phyloP scores from a whole-genome alignment of 2,797 vertebrate species.

The Naso thynnoides region DNA sequence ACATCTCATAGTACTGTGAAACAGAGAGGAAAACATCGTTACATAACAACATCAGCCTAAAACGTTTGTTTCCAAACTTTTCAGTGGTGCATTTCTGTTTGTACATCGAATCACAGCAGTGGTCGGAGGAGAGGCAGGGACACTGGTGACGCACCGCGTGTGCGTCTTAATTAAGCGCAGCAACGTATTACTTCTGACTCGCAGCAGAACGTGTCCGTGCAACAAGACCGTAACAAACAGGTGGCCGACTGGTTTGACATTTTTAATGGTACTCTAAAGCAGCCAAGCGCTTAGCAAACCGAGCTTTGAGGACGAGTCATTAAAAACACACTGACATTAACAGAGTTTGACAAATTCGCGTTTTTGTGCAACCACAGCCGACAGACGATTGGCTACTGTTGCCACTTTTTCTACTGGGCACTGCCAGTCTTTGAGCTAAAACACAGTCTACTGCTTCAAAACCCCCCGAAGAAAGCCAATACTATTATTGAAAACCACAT shows the following conservation, averaged over 20 bases:
- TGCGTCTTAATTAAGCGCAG: too few species aligned
- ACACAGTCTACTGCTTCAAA: constrained; percentile 45
- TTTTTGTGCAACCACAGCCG: constrained; percentile 28
- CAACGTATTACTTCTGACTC: too few species aligned
- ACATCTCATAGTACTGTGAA: constrained; percentile 98
- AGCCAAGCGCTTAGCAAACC: too few species aligned
- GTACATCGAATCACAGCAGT: background rate
- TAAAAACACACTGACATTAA: constrained; percentile 32
- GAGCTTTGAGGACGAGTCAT: background rate
- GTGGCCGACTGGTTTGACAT: constrained; percentile 4
- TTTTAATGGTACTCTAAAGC: constrained; percentile 1
- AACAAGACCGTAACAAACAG: constrained; percentile 7
- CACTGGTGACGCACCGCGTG: too few species aligned
- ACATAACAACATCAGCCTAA: background rate
- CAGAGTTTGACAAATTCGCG: constrained; percentile 31
- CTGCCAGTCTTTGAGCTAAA: constrained; percentile 42
- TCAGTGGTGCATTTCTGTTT: background rate
- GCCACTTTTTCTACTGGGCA: constrained; percentile 25
- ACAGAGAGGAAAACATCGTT: constrained; percentile 21
- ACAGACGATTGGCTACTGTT: constrained; percentile 28
- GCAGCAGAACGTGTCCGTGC: background rate
- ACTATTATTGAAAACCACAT: constrained; percentile 53
- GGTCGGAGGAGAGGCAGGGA: background rate
- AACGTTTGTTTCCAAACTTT: background rate
- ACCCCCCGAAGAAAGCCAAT: constrained; percentile 31